phyloP scores from a whole-genome alignment of 2,888 invertebrate species.

The Piscicola geometra region DNA sequence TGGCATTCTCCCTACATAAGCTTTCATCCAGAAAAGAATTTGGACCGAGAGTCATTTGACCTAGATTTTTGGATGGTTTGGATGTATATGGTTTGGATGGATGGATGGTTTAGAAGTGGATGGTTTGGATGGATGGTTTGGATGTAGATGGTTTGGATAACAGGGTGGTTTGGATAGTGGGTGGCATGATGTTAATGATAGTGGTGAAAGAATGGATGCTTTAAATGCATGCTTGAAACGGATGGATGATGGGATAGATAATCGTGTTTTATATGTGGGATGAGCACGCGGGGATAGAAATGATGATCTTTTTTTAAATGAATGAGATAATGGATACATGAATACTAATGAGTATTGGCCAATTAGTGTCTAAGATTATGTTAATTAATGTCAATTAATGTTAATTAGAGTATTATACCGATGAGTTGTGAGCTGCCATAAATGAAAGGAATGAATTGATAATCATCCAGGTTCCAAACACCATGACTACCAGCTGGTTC shows the following conservation, averaged over 20 bases:
- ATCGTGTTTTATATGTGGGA: no score
- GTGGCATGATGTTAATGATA: neutral
- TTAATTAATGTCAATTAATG: no score
- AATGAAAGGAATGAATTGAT: conserved; percentile 95
- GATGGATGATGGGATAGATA: no score
- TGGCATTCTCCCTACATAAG: conserved; percentile 63
- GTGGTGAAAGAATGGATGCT: neutral
- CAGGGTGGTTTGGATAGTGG: neutral
- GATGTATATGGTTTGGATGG: no score
- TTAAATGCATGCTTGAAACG: conserved; percentile 34
- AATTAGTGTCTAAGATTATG: no score
- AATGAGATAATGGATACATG: no score
- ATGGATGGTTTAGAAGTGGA: conserved; percentile 62
- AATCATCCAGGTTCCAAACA: conserved; percentile 98
- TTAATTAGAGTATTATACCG: no score
- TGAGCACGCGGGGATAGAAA: no score
- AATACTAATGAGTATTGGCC: no score
- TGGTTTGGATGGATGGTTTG: neutral
- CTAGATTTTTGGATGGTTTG: no score
- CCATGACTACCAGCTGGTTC: conserved; percentile 99
- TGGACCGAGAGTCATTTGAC: no score
- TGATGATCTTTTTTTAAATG: no score
- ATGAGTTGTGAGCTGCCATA: conserved; percentile 97
- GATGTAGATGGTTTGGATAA: neutral
- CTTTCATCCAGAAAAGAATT: conserved; percentile 76